Conservation (phyloP, 2,113 vertebrate genomes). For the Macrotus californicus region DNA sequence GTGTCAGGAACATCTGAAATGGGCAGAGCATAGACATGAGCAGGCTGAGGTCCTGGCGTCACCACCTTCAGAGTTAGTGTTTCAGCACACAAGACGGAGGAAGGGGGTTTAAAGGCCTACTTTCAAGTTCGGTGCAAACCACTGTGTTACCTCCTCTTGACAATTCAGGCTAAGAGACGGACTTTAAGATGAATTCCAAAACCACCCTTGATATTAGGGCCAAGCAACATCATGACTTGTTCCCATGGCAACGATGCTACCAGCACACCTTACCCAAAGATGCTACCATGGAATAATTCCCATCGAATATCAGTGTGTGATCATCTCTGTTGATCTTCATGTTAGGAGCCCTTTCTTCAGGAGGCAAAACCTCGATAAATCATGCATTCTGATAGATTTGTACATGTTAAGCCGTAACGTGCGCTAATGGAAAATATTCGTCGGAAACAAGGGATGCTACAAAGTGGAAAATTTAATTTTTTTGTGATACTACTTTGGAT, state of each 20-base stretch:
- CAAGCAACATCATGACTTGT: background rate
- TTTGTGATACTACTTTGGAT: background rate
- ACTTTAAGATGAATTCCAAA: background rate
- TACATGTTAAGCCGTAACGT: background rate
- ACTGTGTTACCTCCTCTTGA: background rate
- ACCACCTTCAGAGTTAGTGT: background rate
- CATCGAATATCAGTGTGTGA: background rate
- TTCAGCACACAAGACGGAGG: background rate
- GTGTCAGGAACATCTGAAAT: constrained; percentile 42
- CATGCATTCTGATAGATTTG: background rate
- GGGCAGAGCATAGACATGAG: background rate
- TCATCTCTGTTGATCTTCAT: background rate
- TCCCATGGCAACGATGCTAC: background rate
- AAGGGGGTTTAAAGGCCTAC: background rate
- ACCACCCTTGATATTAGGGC: background rate
- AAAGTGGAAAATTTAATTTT: background rate
- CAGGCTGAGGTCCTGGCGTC: background rate
- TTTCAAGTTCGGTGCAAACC: background rate
- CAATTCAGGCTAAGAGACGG: background rate
- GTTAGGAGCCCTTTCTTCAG: background rate
- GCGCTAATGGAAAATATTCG: background rate
- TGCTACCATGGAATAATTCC: background rate
- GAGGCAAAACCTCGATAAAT: background rate
- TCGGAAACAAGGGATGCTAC: background rate
- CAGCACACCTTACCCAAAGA: background rate